These are phyloP conservation scores for Acrossocheilus fasciatus DNA, from an alignment of 2,797 vertebrate genomes.

Conservation along the genomic window DNA sequence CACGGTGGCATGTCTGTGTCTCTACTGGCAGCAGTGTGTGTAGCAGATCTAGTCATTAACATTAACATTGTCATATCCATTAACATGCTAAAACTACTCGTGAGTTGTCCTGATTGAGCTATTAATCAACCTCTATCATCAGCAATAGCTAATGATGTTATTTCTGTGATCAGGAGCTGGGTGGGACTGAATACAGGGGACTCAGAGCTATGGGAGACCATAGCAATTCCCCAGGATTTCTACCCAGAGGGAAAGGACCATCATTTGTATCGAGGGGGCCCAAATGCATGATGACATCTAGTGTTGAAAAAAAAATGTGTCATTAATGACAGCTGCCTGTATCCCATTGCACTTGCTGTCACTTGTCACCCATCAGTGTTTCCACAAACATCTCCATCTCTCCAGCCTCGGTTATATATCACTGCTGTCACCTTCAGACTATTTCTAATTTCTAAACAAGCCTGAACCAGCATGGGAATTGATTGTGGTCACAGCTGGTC, in stretches of 20 bases:
- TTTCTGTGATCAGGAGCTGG: not conserved
- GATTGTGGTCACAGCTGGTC: not conserved
- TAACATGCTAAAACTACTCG: not conserved
- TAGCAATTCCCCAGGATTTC: not conserved
- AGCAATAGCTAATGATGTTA: not conserved
- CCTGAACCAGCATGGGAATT: not conserved
- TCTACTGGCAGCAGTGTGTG: not conserved
- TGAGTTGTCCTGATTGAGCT: not conserved
- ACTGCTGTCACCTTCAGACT: slow-evolving; percentile 19
- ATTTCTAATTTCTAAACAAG: not conserved
- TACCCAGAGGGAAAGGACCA: not conserved
- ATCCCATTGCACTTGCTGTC: slow-evolving; percentile 1
- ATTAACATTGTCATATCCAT: not conserved
- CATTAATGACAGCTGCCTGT: slow-evolving; percentile 4
- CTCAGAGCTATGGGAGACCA: not conserved
- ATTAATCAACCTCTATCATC: not conserved
- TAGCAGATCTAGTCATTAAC: not conserved
- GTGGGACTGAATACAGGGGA: not conserved
- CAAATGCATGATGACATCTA: not conserved
- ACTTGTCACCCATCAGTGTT: not conserved
- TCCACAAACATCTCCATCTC: slow-evolving; percentile 8
- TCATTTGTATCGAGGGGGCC: no score
- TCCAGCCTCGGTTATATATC: not conserved
- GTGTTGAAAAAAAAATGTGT: not conserved
- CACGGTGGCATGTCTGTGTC: not conserved